Base-by-base conservation (phyloP, 1,140 invertebrate genomes). In the Sitodiplosis mosellana region DNA sequence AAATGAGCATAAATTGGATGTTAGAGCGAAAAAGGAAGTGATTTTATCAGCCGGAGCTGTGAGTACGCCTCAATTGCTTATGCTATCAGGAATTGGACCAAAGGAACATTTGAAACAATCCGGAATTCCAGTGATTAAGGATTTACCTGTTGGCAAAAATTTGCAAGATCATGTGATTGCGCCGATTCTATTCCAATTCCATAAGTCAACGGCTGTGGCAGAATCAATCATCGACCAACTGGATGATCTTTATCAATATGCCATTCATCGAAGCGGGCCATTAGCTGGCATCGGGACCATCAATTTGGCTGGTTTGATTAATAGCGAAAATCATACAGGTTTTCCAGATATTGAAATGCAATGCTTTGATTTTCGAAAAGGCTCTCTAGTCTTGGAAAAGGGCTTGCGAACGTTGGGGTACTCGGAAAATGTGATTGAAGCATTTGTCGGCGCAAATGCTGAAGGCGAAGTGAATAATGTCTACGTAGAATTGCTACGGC, bases 71-170 rank as follows among this genome's bases (percentile, higher is more conserved):
- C 88, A 94, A 55, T 53, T 94, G 0, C 63, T 94, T 1, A 87
- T 92, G 83, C 61, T 92, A 0, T 89, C 85, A 1, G 91, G 89
- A 0, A 72, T 92, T 1, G 88, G 87, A 0, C 85, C 87, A 1
- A 70, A 70, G 41, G 73, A 79, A 34, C 77, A 90, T 50, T 61
- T 92, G 8, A 59, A 66, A 1, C 70, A 78, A 53, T 68, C 73
- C 40, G 68, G 72, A 1, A 69, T 73, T 42, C 3, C 53, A 0
- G 50, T 66, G 0, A 49, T 66, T 1, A 46, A 56, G 10, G 68
- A 77, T 51, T 56, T 77, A 0, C 68, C 74, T 0, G 77, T 80
- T 3, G 78, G 77, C 0, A 53, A 69, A 18, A 78, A 78, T 57
- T 61, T 80, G 0, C 65, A 69, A 40, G 67, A 71, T 48, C 68